Percentiles rank a stretch among this genome's conserved stretches.
phyloP scores from a whole-genome alignment of 2,797 vertebrate genomes.

The Schizopygopsis malacanthus region DNA sequence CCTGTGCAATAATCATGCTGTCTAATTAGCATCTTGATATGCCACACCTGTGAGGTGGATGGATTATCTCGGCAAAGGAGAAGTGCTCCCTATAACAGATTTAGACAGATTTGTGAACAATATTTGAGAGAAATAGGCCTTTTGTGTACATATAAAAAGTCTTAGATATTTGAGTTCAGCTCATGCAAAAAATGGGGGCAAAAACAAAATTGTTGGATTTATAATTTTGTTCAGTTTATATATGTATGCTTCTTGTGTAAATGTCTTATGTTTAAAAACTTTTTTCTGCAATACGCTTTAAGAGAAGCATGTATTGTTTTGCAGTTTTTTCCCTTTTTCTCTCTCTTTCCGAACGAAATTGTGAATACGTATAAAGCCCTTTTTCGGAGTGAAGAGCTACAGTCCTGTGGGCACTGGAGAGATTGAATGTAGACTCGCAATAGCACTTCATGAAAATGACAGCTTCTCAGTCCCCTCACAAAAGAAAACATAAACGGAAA shows the following conservation, averaged over 20 bases:
- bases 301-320: background rate
- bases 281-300: background rate
- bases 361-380: background rate
- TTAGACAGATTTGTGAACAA: no score
- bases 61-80: no score
- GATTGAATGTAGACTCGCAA: slow-evolving; percentile 16
- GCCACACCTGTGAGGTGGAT: no score
- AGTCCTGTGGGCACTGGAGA: slow-evolving; percentile 5
- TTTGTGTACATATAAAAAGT: no score
- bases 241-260: background rate
- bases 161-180: no score
- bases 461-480: background rate
- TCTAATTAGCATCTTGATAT: no score
- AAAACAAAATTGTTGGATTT: no score
- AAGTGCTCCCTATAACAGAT: no score
- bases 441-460: slow-evolving; percentile 31
- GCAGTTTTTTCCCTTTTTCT: slow-evolving; percentile 10
- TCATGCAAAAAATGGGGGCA: no score
- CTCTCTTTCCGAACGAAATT: background rate
- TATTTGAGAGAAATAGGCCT: no score
- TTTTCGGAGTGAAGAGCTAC: background rate
- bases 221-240: no score
- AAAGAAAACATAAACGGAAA: slow-evolving; percentile 30
- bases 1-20: no score
- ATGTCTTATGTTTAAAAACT: background rate